phyloP scores from a whole-genome alignment of 2,888 invertebrate genomes.

The Acanthosepion pharaonis region DNA sequence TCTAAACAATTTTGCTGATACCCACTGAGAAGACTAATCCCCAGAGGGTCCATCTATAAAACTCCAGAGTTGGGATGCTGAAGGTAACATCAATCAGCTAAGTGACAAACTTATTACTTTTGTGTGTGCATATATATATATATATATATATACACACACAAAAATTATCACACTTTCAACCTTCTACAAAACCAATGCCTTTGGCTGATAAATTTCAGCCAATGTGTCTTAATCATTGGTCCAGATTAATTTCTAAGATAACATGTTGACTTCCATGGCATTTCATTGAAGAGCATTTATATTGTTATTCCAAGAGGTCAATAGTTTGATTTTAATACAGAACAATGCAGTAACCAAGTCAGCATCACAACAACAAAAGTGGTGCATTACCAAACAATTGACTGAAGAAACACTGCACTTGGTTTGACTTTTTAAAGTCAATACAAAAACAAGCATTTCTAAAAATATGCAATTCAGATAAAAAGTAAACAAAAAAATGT shows the following conservation, averaged over 20 bases:
- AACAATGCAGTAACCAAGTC: neutral
- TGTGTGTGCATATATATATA: no score
- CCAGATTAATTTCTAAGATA: neutral
- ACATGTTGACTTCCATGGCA: neutral
- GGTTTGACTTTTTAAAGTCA: neutral
- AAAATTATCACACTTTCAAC: no score
- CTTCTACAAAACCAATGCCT: neutral
- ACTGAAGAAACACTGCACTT: neutral
- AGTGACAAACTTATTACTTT: no score
- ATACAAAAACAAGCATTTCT: neutral
- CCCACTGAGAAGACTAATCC: no score
- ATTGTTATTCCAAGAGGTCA: neutral
- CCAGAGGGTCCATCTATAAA: no score
- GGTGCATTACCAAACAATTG: neutral
- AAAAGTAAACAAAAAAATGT: no score
- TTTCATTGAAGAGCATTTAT: neutral
- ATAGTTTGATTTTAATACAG: neutral
- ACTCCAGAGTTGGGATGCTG: no score
- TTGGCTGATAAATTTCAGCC: neutral
- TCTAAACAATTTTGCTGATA: no score
- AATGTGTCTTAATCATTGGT: neutral
- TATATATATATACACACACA: no score
- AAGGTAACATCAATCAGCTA: no score
- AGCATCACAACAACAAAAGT: neutral
- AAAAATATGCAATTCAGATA: neutral